phyloP scores from a whole-genome alignment of 2,113 vertebrate species.

The Percopsis transmontana region DNA sequence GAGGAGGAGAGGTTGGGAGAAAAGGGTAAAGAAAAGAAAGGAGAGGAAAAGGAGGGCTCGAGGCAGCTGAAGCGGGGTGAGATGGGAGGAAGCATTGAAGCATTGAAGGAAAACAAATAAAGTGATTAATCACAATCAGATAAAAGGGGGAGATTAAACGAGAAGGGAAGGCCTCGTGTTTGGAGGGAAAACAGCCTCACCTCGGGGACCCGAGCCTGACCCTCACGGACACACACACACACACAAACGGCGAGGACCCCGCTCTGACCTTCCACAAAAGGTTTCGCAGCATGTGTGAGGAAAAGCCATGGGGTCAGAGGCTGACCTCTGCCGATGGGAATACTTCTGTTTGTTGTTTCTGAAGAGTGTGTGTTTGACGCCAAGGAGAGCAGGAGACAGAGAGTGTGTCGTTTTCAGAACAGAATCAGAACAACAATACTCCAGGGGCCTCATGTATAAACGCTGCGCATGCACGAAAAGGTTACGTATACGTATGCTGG shows the following conservation, averaged over 20 bases:
- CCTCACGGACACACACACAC: slow-evolving; percentile 11
- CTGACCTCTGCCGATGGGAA: slow-evolving; percentile 51
- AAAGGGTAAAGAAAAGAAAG: neutral
- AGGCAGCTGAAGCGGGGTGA: neutral
- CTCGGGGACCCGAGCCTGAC: slow-evolving; percentile 45
- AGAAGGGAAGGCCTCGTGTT: slow-evolving; percentile 43
- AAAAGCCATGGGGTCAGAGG: slow-evolving; percentile 47
- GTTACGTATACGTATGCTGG: no score
- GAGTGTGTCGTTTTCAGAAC: neutral
- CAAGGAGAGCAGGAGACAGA: slow-evolving; percentile 2
- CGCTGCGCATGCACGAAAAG: no score
- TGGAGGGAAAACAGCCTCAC: slow-evolving; percentile 58
- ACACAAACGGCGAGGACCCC: slow-evolving; percentile 26
- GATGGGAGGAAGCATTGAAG: neutral
- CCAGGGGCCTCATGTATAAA: no score
- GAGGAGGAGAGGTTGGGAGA: neutral
- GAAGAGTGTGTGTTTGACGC: slow-evolving; percentile 17
- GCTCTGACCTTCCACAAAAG: slow-evolving; percentile 44
- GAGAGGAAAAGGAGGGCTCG: neutral
- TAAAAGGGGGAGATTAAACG: slow-evolving; percentile 55
- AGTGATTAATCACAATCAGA: slow-evolving; percentile 50
- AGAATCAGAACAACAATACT: no score
- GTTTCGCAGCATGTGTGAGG: slow-evolving; percentile 55
- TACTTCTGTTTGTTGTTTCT: slow-evolving; percentile 22
- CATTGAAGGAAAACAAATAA: slow-evolving; percentile 38